Evolutionary conservation across 2,797 vertebrate genomes (phyloP).

Genomic region (Acipenser transmontanus): DNA sequence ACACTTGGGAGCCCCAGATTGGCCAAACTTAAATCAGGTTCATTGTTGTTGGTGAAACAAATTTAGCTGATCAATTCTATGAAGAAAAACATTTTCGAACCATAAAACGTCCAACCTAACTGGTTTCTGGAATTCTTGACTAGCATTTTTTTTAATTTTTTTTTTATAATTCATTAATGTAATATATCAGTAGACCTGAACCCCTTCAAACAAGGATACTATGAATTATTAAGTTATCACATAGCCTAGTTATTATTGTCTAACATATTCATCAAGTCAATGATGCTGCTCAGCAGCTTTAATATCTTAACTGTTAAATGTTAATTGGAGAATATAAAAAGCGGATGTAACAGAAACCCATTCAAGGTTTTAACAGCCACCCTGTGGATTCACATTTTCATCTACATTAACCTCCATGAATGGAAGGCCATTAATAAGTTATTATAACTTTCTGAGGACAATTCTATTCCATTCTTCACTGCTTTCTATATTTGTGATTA

Average conservation of each 20-base stretch:
- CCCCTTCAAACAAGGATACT: too few relatives aligned
- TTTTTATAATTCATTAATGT: too few relatives aligned
- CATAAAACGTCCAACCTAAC: too few relatives aligned
- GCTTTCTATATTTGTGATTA: constrained; percentile 1
- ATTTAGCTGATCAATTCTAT: too few relatives aligned
- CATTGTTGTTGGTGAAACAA: too few relatives aligned
- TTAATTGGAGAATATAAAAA: not conserved
- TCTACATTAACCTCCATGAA: not conserved
- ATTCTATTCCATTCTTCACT: not conserved
- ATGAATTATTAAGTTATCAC: too few relatives aligned
- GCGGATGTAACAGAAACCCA: not conserved
- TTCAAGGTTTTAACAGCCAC: not conserved
- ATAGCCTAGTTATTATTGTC: constrained; percentile 14
- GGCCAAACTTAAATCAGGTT: too few relatives aligned
- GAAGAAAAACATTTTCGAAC: too few relatives aligned
- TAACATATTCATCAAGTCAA: constrained; percentile 11
- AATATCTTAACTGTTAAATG: not conserved
- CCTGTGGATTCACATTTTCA: not conserved
- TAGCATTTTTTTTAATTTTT: too few relatives aligned
- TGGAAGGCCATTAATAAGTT: constrained; percentile 1
- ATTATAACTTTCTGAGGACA: constrained; percentile 2
- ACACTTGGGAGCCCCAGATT: too few relatives aligned
- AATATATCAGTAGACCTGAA: too few relatives aligned
- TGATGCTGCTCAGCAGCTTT: constrained; percentile 1
- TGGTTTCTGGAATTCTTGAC: too few relatives aligned